Evolutionary conservation across 2,113 vertebrate genomes (phyloP), one percentile per base, ranked within the genome.

Genomic region (Oreochromis tanganicae): DNA sequence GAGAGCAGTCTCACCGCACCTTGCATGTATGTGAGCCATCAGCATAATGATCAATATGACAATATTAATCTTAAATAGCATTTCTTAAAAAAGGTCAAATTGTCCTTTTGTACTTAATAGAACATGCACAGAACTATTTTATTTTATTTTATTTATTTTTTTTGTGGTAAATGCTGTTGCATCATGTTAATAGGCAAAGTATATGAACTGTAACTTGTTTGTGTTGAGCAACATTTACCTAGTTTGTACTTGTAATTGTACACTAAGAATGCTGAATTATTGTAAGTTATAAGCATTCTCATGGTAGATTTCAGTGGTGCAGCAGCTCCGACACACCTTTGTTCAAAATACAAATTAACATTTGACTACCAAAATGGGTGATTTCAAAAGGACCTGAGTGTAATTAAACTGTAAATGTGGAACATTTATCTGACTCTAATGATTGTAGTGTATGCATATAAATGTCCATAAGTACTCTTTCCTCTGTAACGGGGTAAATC

Each of bases 81-180:
- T 66, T 66, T 38, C 34, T 38, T 66, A n/a, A 66, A 38, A 66
- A 1, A n/a, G 36, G 6, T n/a, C 32, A 66, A 38, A 66, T 66
- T 36, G 32, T n/a, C 17, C 32, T 12, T 7, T 66, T 66, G 61
- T 66, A 3, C 10, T 66, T 17, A n/a, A 66, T 21, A 21, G 17
- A 66, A 66, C 34, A 66, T 38, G 19, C 0, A 38, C 34, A 1
- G 7, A 0, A 66, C 1, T 21, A 3, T 38, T 38, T 21, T 21
- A 66, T 38, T 36, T 63, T 36, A 9, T 34, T 34, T 8, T 3
- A 36, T 63, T 36, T 4, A 63, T 63, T 63, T 68, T 41, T 21
- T 38, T 41, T 5, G n/a, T 14, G 4, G 6, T 14, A 68, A 68
- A 41, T 68, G 19, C 36, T 16, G 13, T 46, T 27, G 38, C 0